phyloP scores from a whole-genome alignment of 2,888 invertebrate species.

The Leucozona laternaria region DNA sequence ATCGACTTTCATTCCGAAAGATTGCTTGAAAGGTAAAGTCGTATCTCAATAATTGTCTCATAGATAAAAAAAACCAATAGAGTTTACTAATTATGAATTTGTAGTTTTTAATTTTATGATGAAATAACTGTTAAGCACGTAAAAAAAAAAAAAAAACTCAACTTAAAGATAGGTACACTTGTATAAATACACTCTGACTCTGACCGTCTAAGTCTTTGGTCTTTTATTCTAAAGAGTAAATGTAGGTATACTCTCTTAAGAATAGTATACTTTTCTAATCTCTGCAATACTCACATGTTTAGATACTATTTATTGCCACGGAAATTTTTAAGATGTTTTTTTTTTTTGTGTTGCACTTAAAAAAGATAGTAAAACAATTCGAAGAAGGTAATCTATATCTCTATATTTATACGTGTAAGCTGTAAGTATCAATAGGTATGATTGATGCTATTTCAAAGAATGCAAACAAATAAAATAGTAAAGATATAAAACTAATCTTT shows the following conservation, averaged over 20 bases:
- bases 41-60: not conserved
- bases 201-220: not conserved
- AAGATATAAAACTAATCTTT: slow-evolving; percentile 73
- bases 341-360: slow-evolving; percentile 8
- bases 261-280: slow-evolving; percentile 40
- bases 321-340: slow-evolving; percentile 36
- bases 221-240: not conserved
- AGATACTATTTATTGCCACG: slow-evolving; percentile 37
- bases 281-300: slow-evolving; percentile 22
- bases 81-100: too few species aligned
- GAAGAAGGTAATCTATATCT: slow-evolving; percentile 64
- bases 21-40: not conserved
- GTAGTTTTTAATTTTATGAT: not conserved
- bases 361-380: slow-evolving; percentile 57
- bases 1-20: too few species aligned
- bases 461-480: slow-evolving; percentile 72
- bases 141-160: not conserved
- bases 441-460: slow-evolving; percentile 72
- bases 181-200: slow-evolving; percentile 1
- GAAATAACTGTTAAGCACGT: not conserved
- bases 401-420: not conserved
- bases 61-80: not conserved
- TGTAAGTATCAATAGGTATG: slow-evolving; percentile 55
- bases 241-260: not conserved
- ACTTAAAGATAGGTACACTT: not conserved